Percentiles rank a stretch among this genome's conserved stretches.
phyloP scores from a whole-genome alignment of 2,888 invertebrate species.

The Apamea anceps region DNA sequence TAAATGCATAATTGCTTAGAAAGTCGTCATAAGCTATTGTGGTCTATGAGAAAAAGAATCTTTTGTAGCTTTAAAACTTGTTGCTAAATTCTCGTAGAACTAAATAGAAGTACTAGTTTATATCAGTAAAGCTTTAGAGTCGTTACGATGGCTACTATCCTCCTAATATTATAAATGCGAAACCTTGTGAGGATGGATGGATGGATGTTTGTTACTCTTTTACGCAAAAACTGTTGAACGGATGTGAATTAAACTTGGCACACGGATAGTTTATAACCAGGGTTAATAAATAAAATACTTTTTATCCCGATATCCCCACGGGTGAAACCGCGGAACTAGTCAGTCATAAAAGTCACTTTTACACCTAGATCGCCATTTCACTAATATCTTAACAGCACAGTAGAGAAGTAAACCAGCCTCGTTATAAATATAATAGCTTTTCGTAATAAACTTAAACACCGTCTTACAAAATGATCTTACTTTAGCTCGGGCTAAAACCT shows the following conservation, averaged over 20 bases:
- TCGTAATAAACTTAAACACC: neutral
- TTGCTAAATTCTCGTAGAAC: neutral
- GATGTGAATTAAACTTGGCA: too few species aligned
- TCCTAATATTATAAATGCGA: too few species aligned
- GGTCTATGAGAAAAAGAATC: neutral
- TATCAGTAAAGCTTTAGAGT: neutral
- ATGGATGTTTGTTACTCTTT: too few species aligned
- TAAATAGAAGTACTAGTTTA: neutral
- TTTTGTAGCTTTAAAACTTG: neutral
- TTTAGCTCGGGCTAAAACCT: neutral
- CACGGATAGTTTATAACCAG: too few species aligned
- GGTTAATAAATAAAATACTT: too few species aligned
- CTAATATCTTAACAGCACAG: neutral
- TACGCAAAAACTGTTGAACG: too few species aligned
- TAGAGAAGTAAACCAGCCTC: neutral
- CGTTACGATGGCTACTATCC: too few species aligned
- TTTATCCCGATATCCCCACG: too few species aligned
- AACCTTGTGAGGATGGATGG: too few species aligned
- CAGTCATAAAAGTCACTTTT: slow-evolving; percentile 1
- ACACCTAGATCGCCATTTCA: neutral
- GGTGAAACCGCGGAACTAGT: too few species aligned
- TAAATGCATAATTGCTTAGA: too few species aligned
- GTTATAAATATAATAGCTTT: neutral
- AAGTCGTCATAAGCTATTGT: neutral
- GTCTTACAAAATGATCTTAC: neutral